A percentile compares a stretch with the other conserved stretches of the same genome.
Evolutionary conservation across 2,797 vertebrate species (phyloP).

Genomic region (Steatocranus sp.): DNA sequence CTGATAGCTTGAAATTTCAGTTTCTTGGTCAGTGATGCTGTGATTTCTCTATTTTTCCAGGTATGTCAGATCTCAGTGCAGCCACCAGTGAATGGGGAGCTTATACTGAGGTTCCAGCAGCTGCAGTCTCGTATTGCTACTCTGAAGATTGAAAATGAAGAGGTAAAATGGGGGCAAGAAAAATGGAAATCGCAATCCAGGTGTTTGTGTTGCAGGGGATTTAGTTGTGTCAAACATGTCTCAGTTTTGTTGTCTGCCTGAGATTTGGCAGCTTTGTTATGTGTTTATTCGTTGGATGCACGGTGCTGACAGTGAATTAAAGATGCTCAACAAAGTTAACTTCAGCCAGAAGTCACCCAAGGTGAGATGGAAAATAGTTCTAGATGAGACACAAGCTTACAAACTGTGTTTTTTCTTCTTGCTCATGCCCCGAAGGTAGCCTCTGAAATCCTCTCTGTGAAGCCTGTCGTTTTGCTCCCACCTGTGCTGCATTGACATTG

Average conservation of each 20-base stretch:
- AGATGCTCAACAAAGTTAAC: constrained; percentile 29
- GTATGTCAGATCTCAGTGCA: constrained; percentile 93
- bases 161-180: constrained; percentile 75
- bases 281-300: neutral
- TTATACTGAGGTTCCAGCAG: constrained; percentile 93
- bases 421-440: constrained; percentile 40
- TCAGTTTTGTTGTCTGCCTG: neutral
- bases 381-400: neutral
- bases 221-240: neutral
- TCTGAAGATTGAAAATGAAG: constrained; percentile 96
- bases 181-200: neutral
- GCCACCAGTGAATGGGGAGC: constrained; percentile 91
- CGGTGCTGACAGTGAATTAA: neutral
- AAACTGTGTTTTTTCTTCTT: neutral
- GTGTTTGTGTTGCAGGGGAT: neutral
- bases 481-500: constrained; percentile 11
- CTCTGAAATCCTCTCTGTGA: constrained; percentile 34
- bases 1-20: neutral
- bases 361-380: constrained; percentile 18
- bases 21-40: neutral
- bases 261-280: neutral
- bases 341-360: constrained; percentile 32
- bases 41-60: constrained; percentile 57
- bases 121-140: constrained; percentile 93
- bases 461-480: constrained; percentile 26